These are phyloP conservation scores for Bacillus rossius DNA, from an alignment of 1,140 invertebrate genomes.

Conservation along the genomic window DNA sequence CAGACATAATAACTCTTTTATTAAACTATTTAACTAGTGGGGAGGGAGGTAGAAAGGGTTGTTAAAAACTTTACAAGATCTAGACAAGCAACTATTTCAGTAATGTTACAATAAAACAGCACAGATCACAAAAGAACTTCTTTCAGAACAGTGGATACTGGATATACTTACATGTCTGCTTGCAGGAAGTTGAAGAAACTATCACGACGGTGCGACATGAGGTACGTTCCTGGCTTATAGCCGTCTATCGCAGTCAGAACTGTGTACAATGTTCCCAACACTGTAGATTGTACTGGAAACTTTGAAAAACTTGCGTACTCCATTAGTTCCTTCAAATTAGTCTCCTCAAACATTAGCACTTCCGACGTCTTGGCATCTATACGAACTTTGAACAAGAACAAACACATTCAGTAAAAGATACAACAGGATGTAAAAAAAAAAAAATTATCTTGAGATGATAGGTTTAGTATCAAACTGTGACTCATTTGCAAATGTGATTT, in stretches of 20 bases:
- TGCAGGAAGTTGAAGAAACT: slow-evolving; percentile 4
- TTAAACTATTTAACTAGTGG: no score
- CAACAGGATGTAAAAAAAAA: slow-evolving; percentile 19
- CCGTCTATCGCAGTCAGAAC: slow-evolving; percentile 33
- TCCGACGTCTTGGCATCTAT: slow-evolving; percentile 32
- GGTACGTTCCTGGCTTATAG: slow-evolving; percentile 38
- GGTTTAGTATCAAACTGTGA: not conserved
- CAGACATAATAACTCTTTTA: no score
- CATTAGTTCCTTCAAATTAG: slow-evolving; percentile 28
- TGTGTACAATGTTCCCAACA: slow-evolving; percentile 37
- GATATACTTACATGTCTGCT: no score
- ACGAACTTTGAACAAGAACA: no score
- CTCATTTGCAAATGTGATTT: not conserved
- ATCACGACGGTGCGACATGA: slow-evolving; percentile 39
- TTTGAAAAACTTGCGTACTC: not conserved
- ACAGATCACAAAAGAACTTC: no score
- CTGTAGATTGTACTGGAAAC: not conserved
- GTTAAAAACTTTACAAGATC: no score
- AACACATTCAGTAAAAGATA: no score
- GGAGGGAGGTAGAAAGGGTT: no score
- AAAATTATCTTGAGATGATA: not conserved
- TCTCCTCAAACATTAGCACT: slow-evolving; percentile 40
- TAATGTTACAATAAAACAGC: not conserved
- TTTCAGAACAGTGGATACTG: no score
- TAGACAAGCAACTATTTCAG: no score